phyloP scores from a whole-genome alignment of 2,888 invertebrate genomes.

The Pollenia labialis region DNA sequence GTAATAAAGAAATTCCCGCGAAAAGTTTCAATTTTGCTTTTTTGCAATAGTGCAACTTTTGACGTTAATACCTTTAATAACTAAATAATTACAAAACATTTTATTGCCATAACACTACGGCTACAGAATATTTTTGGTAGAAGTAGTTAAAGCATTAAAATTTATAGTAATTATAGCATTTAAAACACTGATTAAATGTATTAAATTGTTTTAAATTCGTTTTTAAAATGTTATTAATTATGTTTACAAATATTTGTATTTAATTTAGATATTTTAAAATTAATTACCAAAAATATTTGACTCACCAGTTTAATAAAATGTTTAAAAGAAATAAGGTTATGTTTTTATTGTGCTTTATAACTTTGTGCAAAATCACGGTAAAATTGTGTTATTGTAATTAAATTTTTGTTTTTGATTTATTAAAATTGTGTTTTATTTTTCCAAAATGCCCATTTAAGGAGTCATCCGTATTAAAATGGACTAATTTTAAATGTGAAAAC shows the following conservation, averaged over 20 bases:
- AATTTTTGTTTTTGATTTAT: not conserved
- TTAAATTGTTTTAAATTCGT: no score
- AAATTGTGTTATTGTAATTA: no score
- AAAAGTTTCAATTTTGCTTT: no score
- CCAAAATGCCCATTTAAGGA: not conserved
- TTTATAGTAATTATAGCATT: no score
- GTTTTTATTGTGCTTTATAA: not conserved
- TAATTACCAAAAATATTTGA: not conserved
- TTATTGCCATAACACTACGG: no score
- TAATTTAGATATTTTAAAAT: not conserved
- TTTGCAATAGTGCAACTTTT: no score
- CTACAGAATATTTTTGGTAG: no score
- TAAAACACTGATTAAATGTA: no score
- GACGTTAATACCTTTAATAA: no score
- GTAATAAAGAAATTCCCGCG: no score
- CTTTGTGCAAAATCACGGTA: slow-evolving; percentile 2
- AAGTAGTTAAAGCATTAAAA: no score
- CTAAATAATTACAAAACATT: no score
- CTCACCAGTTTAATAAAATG: not conserved
- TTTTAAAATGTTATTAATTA: not conserved
- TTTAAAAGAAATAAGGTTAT: not conserved
- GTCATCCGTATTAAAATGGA: slow-evolving; percentile 6
- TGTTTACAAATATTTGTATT: not conserved
- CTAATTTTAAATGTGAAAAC: not conserved
- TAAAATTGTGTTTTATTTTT: not conserved